phyloP scores from a whole-genome alignment of 2,888 invertebrate genomes.

The Onthophagus sagittarius region DNA sequence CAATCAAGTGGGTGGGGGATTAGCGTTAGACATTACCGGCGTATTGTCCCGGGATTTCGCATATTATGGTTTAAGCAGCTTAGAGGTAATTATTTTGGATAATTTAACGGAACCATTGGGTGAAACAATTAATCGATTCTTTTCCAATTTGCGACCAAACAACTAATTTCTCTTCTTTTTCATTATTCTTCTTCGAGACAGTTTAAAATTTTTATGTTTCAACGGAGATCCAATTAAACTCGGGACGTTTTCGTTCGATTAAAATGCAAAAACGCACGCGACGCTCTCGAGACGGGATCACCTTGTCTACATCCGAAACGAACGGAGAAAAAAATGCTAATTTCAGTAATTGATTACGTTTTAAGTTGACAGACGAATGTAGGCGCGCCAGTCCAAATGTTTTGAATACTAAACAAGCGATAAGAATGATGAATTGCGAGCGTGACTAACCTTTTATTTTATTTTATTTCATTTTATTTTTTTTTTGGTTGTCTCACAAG shows the following conservation, averaged over 20 bases:
- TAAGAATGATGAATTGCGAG: slow-evolving; percentile 11
- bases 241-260: neutral
- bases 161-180: neutral
- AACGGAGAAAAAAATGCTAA: slow-evolving; percentile 5
- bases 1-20: neutral
- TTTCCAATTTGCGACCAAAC: neutral
- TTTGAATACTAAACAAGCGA: slow-evolving; percentile 10
- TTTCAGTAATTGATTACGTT: slow-evolving; percentile 11
- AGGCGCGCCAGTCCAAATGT: slow-evolving; percentile 1
- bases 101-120: neutral
- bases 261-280: neutral
- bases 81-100: neutral
- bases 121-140: neutral
- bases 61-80: neutral
- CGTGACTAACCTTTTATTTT: neutral
- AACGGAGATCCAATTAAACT: neutral
- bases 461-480: neutral
- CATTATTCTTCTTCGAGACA: neutral
- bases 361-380: slow-evolving; percentile 10
- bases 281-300: neutral
- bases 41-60: neutral
- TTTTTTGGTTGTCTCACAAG: neutral
- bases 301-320: neutral
- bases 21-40: neutral
- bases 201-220: neutral